Conservation (phyloP, 2,888 invertebrate species). For the Drosophila lutescens region DNA sequence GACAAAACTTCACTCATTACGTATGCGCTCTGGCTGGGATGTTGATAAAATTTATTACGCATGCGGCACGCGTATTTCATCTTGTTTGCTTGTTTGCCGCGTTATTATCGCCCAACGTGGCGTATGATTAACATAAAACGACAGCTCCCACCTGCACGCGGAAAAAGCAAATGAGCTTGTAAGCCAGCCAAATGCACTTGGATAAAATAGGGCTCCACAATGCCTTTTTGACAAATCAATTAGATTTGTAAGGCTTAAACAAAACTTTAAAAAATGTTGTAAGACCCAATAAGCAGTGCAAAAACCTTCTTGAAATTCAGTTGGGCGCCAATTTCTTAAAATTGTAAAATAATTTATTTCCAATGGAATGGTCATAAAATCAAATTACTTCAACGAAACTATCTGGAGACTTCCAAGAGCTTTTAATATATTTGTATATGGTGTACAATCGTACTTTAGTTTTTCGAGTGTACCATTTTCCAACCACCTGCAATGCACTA, state of each 20-base stretch:
- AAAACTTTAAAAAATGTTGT: no score
- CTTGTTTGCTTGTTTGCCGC: slow-evolving; percentile 80
- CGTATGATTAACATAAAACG: slow-evolving; percentile 80
- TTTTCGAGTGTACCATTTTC: slow-evolving; percentile 12
- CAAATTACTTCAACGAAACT: no score
- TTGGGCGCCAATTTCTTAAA: no score
- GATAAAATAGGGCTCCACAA: background rate
- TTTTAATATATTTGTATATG: no score
- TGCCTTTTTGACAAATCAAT: no score
- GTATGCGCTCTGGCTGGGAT: slow-evolving; percentile 26
- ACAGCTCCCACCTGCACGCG: slow-evolving; percentile 44
- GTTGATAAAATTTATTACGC: slow-evolving; percentile 76
- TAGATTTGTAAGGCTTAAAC: no score
- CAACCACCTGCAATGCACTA: slow-evolving; percentile 41
- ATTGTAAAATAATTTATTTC: no score
- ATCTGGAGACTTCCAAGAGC: no score
- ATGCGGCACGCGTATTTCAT: slow-evolving; percentile 78
- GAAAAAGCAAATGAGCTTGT: background rate
- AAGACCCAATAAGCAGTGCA: no score
- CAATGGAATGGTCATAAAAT: no score
- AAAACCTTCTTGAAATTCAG: no score
- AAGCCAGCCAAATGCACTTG: background rate
- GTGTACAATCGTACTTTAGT: no score
- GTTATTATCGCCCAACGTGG: slow-evolving; percentile 79
- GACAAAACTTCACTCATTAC: slow-evolving; percentile 44